Evolutionary conservation across 2,113 vertebrate species (phyloP).

Genomic region (Alaudala cheleensis): DNA sequence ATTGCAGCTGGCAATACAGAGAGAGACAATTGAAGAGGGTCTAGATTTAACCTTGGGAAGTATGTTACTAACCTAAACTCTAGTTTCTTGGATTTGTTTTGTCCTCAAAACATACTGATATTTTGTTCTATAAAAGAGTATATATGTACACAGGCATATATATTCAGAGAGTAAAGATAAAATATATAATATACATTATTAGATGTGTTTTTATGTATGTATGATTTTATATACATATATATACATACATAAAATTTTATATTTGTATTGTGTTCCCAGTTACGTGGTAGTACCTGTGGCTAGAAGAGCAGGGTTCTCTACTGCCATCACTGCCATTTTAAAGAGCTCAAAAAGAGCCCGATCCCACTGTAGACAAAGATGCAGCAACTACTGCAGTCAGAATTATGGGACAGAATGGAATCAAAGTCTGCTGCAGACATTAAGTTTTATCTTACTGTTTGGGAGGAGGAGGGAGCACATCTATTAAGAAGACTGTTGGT

Average conservation of each 20-base stretch:
- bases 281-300: neutral
- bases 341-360: neutral
- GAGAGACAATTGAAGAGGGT: neutral
- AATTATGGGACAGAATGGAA: neutral
- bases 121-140: neutral
- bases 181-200: neutral
- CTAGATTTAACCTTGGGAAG: neutral
- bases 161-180: neutral
- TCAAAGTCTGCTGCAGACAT: neutral
- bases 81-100: neutral
- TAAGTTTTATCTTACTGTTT: neutral
- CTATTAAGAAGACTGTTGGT: neutral
- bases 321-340: neutral
- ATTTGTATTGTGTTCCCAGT: neutral
- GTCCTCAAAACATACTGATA: neutral
- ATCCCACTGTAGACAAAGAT: neutral
- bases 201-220: neutral
- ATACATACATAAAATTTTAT: too few relatives aligned
- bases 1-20: neutral
- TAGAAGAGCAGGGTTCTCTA: neutral
- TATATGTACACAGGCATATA: neutral
- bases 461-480: neutral
- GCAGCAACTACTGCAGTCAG: neutral
- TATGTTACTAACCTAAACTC: neutral
- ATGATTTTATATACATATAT: neutral